These are phyloP conservation scores for Oreochromis aureus DNA, from an alignment of 2,113 vertebrate genomes.

Conservation along the genomic window DNA sequence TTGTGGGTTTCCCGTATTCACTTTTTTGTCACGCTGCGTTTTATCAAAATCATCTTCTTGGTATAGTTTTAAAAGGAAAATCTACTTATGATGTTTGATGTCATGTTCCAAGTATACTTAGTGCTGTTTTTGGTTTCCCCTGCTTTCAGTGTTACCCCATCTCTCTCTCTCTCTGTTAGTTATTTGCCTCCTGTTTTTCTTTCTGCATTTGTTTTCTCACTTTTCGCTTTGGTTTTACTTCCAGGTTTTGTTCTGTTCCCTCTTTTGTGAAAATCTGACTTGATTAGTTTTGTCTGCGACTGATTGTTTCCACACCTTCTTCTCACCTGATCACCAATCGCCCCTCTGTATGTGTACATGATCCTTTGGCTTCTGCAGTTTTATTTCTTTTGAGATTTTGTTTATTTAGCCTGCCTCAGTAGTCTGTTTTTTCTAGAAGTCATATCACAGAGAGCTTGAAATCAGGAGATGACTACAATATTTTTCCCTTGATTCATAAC, in stretches of 20 bases:
- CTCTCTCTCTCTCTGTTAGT: fast-evolving
- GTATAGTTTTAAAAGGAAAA: neutral
- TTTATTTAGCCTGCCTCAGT: neutral
- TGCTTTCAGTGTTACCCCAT: neutral
- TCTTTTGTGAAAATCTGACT: neutral
- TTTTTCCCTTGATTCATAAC: neutral
- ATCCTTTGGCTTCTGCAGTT: neutral
- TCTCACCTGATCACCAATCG: neutral
- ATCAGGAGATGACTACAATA: neutral
- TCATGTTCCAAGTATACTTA: neutral
- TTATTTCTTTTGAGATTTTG: neutral
- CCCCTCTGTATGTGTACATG: neutral
- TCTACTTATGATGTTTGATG: neutral
- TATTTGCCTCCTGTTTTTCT: neutral
- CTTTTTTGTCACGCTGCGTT: neutral
- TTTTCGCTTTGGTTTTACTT: neutral
- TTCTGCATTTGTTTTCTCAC: neutral
- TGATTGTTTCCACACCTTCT: neutral
- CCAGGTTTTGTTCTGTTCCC: neutral
- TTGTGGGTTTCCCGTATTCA: neutral
- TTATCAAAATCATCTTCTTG: neutral
- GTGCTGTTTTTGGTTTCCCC: neutral
- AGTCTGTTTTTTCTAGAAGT: neutral
- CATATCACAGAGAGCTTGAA: neutral
- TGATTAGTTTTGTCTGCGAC: neutral